Conservation (phyloP, 2,113 vertebrate species). For the Rhea americana region DNA sequence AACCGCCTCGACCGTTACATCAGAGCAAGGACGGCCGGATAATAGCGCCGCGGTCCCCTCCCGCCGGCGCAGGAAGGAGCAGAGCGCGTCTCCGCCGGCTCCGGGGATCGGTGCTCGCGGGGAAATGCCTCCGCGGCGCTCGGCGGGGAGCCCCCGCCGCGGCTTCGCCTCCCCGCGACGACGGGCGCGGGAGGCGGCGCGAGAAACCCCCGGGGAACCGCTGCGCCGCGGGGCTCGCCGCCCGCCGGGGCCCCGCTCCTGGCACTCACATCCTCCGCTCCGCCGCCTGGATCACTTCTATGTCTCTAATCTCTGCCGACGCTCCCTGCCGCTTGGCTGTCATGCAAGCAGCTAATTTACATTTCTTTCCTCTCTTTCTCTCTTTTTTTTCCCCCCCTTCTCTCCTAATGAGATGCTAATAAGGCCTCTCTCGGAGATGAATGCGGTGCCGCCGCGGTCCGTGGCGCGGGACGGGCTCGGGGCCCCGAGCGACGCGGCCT, state of each 20-base stretch:
- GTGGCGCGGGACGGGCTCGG: background rate
- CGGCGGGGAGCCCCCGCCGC: too few relatives aligned
- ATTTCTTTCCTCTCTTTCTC: background rate
- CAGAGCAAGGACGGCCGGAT: too few relatives aligned
- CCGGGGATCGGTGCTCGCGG: too few relatives aligned
- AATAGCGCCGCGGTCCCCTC: too few relatives aligned
- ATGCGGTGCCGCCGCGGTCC: background rate
- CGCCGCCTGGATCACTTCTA: background rate
- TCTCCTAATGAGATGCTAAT: background rate
- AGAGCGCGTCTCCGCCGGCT: too few relatives aligned
- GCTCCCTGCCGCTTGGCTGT: background rate
- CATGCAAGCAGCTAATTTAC: background rate
- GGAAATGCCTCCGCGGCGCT: too few relatives aligned
- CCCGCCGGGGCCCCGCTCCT: background rate
- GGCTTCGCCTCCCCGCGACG: too few relatives aligned
- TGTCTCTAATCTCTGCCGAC: background rate
- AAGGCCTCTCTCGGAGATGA: too few relatives aligned
- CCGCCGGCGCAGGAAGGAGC: too few relatives aligned
- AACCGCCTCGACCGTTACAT: too few relatives aligned
- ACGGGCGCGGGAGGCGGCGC: too few relatives aligned
- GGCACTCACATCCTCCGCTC: background rate
- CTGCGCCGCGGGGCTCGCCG: background rate
- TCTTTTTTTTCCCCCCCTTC: background rate
- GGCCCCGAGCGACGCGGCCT: background rate
- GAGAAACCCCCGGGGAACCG: too few relatives aligned